Evolutionary conservation across 2,797 vertebrate species (phyloP).

Genomic region (Scleropages formosus): DNA sequence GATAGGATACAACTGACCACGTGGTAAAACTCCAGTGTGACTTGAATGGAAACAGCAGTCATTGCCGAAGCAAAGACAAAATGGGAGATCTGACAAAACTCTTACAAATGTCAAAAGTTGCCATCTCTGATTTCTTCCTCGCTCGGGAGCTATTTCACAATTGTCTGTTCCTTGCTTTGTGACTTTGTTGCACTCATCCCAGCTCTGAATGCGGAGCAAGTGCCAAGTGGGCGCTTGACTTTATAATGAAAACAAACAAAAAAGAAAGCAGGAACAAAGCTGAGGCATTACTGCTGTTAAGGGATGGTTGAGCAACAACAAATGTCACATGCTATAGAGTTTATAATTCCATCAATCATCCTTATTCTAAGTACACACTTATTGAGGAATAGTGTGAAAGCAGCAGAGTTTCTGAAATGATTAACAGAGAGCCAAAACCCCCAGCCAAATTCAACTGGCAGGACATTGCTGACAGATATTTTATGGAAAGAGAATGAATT

Average conservation of each 20-base stretch:
- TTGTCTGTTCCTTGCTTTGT: too few species aligned
- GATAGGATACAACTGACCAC: neutral
- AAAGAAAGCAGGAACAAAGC: neutral
- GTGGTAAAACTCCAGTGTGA: neutral
- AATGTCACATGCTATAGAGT: neutral
- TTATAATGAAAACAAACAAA: slow-evolving; percentile 7
- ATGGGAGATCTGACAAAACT: neutral
- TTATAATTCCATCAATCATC: slow-evolving; percentile 19
- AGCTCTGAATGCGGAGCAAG: neutral
- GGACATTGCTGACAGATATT: neutral
- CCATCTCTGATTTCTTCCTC: neutral
- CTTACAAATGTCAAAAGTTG: neutral
- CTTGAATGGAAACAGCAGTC: slow-evolving; percentile 4
- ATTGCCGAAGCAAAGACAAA: neutral
- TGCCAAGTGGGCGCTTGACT: slow-evolving; percentile 3
- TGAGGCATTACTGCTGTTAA: neutral
- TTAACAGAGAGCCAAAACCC: neutral
- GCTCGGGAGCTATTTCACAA: neutral
- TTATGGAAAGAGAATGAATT: slow-evolving; percentile 6
- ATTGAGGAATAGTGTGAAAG: neutral
- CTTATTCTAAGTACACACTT: neutral
- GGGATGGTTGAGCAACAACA: neutral
- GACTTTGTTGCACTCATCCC: neutral
- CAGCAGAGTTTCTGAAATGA: slow-evolving; percentile 13
- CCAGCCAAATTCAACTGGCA: slow-evolving; percentile 14